Evolutionary conservation across 2,888 invertebrate species (phyloP), one percentile per base, ranked within the genome.

Genomic region (Heliconius ethilla): DNA sequence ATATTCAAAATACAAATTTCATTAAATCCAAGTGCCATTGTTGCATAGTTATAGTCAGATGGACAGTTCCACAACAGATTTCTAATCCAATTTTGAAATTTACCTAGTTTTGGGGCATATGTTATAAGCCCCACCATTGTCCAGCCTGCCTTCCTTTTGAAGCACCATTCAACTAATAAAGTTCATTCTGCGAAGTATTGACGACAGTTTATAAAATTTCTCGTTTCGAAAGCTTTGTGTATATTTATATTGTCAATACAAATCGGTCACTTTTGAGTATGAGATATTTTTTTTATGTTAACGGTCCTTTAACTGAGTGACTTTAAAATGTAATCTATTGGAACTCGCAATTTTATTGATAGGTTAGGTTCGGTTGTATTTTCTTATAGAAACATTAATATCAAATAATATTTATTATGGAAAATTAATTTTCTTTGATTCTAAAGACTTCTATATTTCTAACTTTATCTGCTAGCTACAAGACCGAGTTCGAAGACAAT

Each of bases 31-130:
- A 82, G 78, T 87, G 82, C 62, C 51, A 88, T 88, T 91, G 90
- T 88, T 85, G 76, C 84, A 82, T 89, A 89, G n/a, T 7, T 59
- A 59, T n/a, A n/a, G 59, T 59, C 22, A 90, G 91, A 13, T n/a
- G 89, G 86, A 87, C 86, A 88, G 88, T 87, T 27, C 37, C 90
- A 87, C 86, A 90, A 84, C 89, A 88, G 88, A 87, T 87, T 84
- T 81, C 84, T 92, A 94, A 94, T 94, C 93, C 93, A 93, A 93
- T 94, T 92, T 92, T 83, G 88, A 87, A 87, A 92, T 90, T 90
- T 89, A 89, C 85, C 83, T 82, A 86, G 84, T 86, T 84, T 86
- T 85, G 85, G 83, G 87, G 85, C 92, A 92, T 92, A 93, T 92
- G 93, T 89, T 89, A 86, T 85, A 87, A 84, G 82, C 82, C 84